phyloP scores from a whole-genome alignment of 2,797 vertebrate genomes.

The Paramormyrops hopkinsi region DNA sequence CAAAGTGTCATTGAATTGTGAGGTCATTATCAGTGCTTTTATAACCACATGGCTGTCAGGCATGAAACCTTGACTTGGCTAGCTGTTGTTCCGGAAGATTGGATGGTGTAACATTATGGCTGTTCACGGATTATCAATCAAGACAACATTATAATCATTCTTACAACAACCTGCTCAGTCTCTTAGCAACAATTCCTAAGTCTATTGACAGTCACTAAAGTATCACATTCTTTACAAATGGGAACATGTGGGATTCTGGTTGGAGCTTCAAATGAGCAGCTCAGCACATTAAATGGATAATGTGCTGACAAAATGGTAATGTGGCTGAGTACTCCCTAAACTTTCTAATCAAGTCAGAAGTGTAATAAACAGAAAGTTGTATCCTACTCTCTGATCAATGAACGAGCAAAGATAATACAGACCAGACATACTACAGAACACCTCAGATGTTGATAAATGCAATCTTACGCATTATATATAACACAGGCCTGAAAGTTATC shows the following conservation, averaged over 20 bases:
- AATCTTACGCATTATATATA: neutral
- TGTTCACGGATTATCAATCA: neutral
- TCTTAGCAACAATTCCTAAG: neutral
- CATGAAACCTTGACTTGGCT: neutral
- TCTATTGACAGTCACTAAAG: neutral
- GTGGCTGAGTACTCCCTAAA: neutral
- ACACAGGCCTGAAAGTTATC: neutral
- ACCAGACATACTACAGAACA: neutral
- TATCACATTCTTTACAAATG: neutral
- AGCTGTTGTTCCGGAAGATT: neutral
- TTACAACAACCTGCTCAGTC: neutral
- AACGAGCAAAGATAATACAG: neutral
- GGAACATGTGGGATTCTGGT: neutral
- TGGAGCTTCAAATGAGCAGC: neutral
- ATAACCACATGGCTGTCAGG: conserved; percentile 23
- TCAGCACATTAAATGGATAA: neutral
- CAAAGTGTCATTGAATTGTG: conserved; percentile 31
- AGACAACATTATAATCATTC: neutral
- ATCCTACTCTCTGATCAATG: neutral
- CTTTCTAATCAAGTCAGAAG: neutral
- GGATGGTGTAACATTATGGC: neutral
- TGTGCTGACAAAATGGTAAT: neutral
- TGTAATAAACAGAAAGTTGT: neutral
- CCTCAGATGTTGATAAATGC: neutral
- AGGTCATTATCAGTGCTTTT: conserved; percentile 53